Percentiles rank a stretch among this genome's conserved stretches.
Conservation (phyloP, 2,888 invertebrate genomes). For the Quadroppia sp. region DNA sequence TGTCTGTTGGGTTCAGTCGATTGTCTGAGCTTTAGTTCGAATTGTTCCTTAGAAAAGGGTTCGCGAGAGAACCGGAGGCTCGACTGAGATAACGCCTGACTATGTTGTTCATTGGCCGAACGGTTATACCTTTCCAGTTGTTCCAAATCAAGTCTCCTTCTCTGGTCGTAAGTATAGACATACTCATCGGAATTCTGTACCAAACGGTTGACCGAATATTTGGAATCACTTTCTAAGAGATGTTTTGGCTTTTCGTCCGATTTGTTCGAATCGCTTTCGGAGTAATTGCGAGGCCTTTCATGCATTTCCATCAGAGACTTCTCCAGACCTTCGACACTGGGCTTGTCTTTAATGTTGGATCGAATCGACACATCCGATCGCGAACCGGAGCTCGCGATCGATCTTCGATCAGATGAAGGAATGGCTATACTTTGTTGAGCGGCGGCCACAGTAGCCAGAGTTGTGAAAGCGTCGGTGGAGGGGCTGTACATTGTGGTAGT, state of each 20-base stretch:
- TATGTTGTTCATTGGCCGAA: slow-evolving; percentile 1
- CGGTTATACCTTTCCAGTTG: slow-evolving; percentile 38
- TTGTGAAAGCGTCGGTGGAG: slow-evolving; percentile 77
- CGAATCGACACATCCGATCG: slow-evolving; percentile 1
- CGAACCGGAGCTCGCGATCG: neutral
- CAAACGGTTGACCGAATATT: neutral
- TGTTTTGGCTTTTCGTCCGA: slow-evolving; percentile 5
- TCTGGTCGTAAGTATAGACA: neutral
- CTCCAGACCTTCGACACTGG: slow-evolving; percentile 47
- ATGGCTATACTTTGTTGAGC: slow-evolving; percentile 67
- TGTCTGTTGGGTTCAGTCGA: slow-evolving; percentile 19
- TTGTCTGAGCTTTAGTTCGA: slow-evolving; percentile 48
- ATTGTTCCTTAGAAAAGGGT: slow-evolving; percentile 48
- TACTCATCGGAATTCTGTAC: slow-evolving; percentile 40
- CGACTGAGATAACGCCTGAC: slow-evolving; percentile 8
- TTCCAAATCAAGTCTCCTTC: slow-evolving; percentile 15
- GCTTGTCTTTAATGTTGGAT: slow-evolving; percentile 37
- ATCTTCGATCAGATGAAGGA: slow-evolving; percentile 2
- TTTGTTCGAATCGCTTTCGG: slow-evolving; percentile 33
- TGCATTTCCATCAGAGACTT: slow-evolving; percentile 47
- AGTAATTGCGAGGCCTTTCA: slow-evolving; percentile 1
- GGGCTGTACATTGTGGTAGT: slow-evolving; percentile 46
- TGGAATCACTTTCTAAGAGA: neutral
- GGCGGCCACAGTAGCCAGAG: slow-evolving; percentile 84
- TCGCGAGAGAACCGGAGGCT: slow-evolving; percentile 44